A percentile compares a stretch with the other conserved stretches of the same genome.
Evolutionary conservation across 2,113 vertebrate genomes (phyloP).

Genomic region (Podilymbus podiceps): DNA sequence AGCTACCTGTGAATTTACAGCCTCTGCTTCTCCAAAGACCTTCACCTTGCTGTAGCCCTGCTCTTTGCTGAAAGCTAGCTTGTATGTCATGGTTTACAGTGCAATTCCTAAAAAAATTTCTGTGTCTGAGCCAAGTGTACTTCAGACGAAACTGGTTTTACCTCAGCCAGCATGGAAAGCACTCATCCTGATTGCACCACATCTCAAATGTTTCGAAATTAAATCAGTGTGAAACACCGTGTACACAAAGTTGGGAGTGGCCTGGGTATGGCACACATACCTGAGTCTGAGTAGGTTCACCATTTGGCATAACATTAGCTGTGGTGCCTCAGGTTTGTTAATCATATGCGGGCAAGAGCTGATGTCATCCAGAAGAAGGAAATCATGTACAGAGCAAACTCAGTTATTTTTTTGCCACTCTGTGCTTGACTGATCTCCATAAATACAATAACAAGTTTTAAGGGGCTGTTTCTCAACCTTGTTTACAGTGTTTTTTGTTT

Average conservation of each 20-base stretch:
- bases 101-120: neutral
- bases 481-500: neutral
- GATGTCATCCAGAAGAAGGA: neutral
- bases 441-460: neutral
- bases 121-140: neutral
- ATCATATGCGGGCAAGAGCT: neutral
- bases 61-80: neutral
- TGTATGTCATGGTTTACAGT: neutral
- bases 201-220: neutral
- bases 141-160: neutral
- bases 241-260: neutral
- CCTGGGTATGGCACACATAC: neutral
- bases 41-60: neutral
- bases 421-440: neutral
- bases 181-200: rapidly evolving
- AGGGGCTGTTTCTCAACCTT: neutral
- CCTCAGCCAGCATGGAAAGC: neutral
- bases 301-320: neutral
- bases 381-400: neutral
- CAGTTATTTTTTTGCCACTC: neutral
- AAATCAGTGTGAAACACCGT: rapidly evolving
- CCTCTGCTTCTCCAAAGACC: neutral
- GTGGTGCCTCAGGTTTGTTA: neutral
- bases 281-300: neutral
- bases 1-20: neutral